A percentile compares a stretch with the other conserved stretches of the same genome.
These are phyloP conservation scores for Dryobota labecula DNA, from an alignment of 2,888 invertebrate species.

Conservation along the genomic window DNA sequence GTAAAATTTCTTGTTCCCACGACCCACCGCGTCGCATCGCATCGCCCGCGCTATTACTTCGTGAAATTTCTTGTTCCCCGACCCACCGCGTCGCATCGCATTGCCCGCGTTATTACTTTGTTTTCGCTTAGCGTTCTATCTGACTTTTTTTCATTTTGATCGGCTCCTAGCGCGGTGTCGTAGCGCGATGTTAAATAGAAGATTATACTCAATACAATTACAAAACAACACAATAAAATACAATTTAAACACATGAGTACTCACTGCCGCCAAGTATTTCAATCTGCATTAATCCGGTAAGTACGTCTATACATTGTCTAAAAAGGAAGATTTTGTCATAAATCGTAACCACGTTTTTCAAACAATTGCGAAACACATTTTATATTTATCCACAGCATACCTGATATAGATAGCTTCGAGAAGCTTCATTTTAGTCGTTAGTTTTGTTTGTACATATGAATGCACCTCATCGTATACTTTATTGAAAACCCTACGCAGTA, in stretches of 20 bases:
- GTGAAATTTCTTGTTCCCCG: too few species aligned
- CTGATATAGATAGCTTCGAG: constrained; percentile 95
- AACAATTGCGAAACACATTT: not conserved
- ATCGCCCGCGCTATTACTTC: too few species aligned
- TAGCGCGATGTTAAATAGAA: too few species aligned
- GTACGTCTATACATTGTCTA: constrained; percentile 94
- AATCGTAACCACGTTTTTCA: not conserved
- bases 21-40: too few species aligned
- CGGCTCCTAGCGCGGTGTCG: too few species aligned
- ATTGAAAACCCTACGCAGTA: constrained; percentile 90
- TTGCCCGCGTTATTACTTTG: too few species aligned
- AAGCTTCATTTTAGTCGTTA: constrained; percentile 94
- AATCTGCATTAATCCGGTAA: constrained; percentile 93
- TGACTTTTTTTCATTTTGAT: too few species aligned
- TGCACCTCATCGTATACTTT: constrained; percentile 94
- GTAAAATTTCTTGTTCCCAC: too few species aligned
- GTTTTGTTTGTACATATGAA: constrained; percentile 92
- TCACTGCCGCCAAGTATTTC: constrained; percentile 87
- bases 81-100: too few species aligned
- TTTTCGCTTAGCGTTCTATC: too few species aligned
- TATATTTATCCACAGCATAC: constrained; percentile 64
- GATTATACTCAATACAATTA: too few species aligned
- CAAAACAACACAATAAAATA: too few species aligned
- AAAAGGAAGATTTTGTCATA: constrained; percentile 41
- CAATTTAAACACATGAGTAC: constrained; percentile 61